A percentile compares a stretch with the other conserved stretches of the same genome.
Conservation (phyloP, 2,888 invertebrate species). For the Apamea monoglypha region DNA sequence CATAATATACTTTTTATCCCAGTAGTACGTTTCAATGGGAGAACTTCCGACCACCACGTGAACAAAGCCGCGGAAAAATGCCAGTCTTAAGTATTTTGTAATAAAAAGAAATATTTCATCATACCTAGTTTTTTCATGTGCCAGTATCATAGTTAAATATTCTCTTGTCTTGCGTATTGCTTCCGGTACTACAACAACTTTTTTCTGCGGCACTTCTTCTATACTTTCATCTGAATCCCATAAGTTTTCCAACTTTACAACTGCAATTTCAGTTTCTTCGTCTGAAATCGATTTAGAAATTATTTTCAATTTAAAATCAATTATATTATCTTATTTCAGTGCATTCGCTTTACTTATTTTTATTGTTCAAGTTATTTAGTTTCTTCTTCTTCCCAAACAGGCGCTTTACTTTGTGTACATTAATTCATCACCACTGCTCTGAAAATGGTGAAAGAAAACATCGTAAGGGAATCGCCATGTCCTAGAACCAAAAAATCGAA, state of each 20-base stretch:
- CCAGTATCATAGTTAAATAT: slow-evolving; percentile 76
- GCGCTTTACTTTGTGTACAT: too few species aligned
- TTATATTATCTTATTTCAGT: neutral
- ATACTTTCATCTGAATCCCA: slow-evolving; percentile 69
- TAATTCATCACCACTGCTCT: too few species aligned
- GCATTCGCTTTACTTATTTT: neutral
- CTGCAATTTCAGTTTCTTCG: slow-evolving; percentile 24
- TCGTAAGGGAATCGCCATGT: too few species aligned
- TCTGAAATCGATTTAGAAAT: slow-evolving; percentile 7
- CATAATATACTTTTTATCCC: neutral
- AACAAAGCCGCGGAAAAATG: neutral
- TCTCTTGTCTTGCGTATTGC: slow-evolving; percentile 70
- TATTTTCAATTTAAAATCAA: neutral
- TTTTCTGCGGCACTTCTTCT: slow-evolving; percentile 31
- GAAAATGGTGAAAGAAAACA: too few species aligned
- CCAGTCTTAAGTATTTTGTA: too few species aligned
- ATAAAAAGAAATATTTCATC: too few species aligned
- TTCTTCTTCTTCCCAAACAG: neutral
- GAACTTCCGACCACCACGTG: neutral
- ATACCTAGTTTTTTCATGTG: slow-evolving; percentile 82
- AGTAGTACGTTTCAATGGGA: neutral
- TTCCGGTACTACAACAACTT: slow-evolving; percentile 69
- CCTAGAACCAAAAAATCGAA: too few species aligned
- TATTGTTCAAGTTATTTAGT: too few species aligned
- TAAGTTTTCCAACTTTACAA: slow-evolving; percentile 59